phyloP scores from a whole-genome alignment of 1,140 invertebrate species.

The Microplitis demolitor region DNA sequence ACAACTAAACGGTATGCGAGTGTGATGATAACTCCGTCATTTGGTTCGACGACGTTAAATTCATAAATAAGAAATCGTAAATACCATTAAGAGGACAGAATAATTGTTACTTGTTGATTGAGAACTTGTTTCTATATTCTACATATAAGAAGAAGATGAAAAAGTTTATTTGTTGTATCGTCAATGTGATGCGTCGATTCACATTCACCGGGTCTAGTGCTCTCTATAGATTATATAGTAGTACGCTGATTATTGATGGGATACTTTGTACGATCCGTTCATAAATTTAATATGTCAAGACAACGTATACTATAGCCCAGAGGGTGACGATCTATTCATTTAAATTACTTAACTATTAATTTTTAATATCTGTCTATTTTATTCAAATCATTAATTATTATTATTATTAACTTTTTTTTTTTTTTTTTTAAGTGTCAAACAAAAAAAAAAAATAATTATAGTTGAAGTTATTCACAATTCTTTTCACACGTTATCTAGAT shows the following conservation, averaged over 20 bases:
- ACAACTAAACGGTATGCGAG: neutral
- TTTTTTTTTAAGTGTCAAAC: neutral
- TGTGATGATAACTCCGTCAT: conserved; percentile 13
- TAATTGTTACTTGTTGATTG: neutral
- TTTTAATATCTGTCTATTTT: neutral
- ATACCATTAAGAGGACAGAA: neutral
- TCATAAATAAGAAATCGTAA: conserved; percentile 48
- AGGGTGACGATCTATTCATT: conserved; percentile 24
- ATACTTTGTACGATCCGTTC: conserved; percentile 29
- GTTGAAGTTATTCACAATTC: too few species aligned
- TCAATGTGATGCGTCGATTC: too few species aligned
- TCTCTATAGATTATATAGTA: neutral
- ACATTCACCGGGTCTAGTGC: too few species aligned
- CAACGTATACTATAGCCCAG: conserved; percentile 27
- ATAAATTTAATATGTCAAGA: conserved; percentile 37
- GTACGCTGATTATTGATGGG: conserved; percentile 45
- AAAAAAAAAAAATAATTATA: too few species aligned
- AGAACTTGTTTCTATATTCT: too few species aligned
- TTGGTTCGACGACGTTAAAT: conserved; percentile 16
- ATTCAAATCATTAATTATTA: neutral
- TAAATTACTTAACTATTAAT: conserved; percentile 14
- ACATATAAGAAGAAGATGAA: too few species aligned
- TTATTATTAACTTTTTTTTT: neutral
- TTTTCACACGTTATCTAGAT: too few species aligned
- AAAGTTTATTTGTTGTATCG: too few species aligned